Conservation (phyloP, 2,888 invertebrate genomes). For the Eilema griseolum region DNA sequence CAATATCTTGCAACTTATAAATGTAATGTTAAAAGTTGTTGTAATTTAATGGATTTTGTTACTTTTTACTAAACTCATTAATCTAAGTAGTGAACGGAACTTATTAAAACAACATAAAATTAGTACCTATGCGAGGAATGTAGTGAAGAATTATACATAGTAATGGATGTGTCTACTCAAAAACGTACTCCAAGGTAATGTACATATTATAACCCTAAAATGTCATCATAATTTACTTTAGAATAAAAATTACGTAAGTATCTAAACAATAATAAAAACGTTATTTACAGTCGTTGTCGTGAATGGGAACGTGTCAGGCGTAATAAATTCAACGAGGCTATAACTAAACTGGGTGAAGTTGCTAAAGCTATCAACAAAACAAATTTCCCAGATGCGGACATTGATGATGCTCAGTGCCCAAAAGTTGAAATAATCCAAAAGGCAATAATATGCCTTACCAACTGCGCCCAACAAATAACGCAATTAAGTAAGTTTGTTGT, state of each 20-base stretch:
- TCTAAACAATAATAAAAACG: neutral
- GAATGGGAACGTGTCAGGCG: constrained; percentile 91
- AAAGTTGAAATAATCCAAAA: constrained; percentile 82
- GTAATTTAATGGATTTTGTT: neutral
- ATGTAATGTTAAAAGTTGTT: neutral
- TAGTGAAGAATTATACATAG: neutral
- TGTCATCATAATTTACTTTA: neutral
- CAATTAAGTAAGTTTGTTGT: constrained; percentile 72
- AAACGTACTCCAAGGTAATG: constrained; percentile 72
- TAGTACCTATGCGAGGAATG: neutral
- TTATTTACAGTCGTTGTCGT: constrained; percentile 85
- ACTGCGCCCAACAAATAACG: constrained; percentile 72
- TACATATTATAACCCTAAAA: neutral
- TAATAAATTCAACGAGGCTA: constrained; percentile 88
- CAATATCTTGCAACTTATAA: too few species aligned
- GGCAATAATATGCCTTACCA: constrained; percentile 74
- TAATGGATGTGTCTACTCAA: constrained; percentile 61
- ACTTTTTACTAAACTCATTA: neutral
- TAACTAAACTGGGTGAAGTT: constrained; percentile 74
- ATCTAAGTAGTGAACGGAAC: neutral
- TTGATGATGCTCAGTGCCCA: constrained; percentile 74
- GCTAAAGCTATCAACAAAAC: constrained; percentile 69
- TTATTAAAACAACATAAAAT: neutral
- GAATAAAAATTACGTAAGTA: neutral
- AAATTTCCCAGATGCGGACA: constrained; percentile 58